Base-by-base conservation (phyloP, 92 coral and sea anemone species). In the Actinostola sp. region DNA sequence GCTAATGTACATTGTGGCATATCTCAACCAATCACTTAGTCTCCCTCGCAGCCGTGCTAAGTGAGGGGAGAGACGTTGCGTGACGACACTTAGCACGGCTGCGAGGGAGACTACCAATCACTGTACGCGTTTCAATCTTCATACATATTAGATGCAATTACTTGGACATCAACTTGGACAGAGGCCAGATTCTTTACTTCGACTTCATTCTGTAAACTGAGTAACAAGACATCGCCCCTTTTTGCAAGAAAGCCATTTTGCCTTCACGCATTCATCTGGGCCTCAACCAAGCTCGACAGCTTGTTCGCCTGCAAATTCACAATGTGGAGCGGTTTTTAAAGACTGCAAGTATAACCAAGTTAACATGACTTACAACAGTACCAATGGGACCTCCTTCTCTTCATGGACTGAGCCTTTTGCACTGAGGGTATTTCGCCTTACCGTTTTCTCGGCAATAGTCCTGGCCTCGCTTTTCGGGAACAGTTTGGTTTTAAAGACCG, bases 381-480 rank as follows among this genome's bases (percentile, higher is more conserved):
- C 63, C 0, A 27, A 57, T 38, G 29, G 10, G 26, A 29, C 5
- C 32, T 3, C 2, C 15, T n/a, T 31, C 32, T 16, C 48, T 6
- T 49, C 2, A n/a, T 73, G 60, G 60, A 33, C 0, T 15, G 89
- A 84, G 48, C 44, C 85, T 4, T 27, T 14, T 23, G 54, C 35
- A 0, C 39, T 67, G 24, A 35, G 57, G 8, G 19, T 58, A 32
- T 65, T 67, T 33, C 89, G 89, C 30, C 61, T 72, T 25, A 50
- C 27, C 13, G 64, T 84, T 13, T 79, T 78, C 31, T 16, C 81
- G 24, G 54, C 44, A 26, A 73, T 79, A 19, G 24, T 67, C 13
- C 32, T 67, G 14, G 84, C 89, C 31, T 77, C 80, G 48, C 17
- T 84, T 8, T 38, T 72, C 39, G 89, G 89, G 0, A 84, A 84